Evolutionary conservation across 2,113 vertebrate species (phyloP).

Genomic region (Bettongia penicillata): DNA sequence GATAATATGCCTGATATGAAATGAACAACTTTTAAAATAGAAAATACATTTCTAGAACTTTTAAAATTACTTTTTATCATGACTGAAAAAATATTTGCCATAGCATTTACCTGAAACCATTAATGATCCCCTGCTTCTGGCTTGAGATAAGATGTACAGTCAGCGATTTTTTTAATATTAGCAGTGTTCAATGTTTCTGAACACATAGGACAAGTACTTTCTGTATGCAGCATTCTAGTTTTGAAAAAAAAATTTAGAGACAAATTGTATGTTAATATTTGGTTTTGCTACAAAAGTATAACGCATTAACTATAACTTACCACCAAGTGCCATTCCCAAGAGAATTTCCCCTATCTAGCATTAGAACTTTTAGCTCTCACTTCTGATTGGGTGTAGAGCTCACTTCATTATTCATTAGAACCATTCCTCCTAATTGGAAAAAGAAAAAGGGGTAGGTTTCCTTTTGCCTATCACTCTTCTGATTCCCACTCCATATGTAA

Average conservation of each 20-base stretch:
- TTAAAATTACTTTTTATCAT: background rate
- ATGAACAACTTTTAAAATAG: background rate
- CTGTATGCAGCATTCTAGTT: constrained; percentile 88
- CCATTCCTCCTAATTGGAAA: too few relatives aligned
- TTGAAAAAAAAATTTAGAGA: background rate
- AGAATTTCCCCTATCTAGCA: background rate
- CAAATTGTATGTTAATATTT: background rate
- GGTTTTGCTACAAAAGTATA: background rate
- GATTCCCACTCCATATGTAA: background rate
- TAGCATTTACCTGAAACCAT: constrained; percentile 42
- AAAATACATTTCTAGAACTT: background rate
- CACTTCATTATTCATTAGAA: background rate
- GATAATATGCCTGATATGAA: background rate
- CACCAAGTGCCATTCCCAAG: background rate
- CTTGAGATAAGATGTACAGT: constrained; percentile 88
- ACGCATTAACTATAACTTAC: background rate
- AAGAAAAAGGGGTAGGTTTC: background rate
- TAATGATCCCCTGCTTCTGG: constrained; percentile 83
- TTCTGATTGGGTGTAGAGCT: background rate
- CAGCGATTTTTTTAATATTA: constrained; percentile 86
- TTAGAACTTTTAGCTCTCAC: background rate
- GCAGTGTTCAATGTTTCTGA: constrained; percentile 83
- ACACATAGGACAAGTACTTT: constrained; percentile 92
- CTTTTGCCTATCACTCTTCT: background rate
- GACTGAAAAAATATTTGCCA: background rate